Base-by-base conservation (phyloP, 2,113 vertebrate species). In the Struthio camelus region DNA sequence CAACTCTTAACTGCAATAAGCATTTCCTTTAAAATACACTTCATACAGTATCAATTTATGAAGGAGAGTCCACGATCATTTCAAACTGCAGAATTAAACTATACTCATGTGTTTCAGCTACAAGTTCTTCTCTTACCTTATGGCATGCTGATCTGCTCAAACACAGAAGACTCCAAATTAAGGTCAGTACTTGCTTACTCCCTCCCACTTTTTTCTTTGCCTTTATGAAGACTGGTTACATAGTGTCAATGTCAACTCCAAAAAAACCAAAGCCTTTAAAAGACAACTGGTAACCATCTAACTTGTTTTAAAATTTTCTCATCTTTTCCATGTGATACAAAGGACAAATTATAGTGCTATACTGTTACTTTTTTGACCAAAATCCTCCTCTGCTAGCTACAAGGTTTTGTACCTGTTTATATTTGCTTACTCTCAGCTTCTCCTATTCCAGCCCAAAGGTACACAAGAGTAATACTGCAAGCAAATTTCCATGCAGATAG, bases 171-270 rank as follows among this genome's bases (percentile, higher is more conserved):
- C 14, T n/a, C 42, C 50, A 54, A 79, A 54, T 59, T 67, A 87
- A 97, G 79, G 88, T 79, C 93, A 96, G 86, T 61, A 86, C 66
- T 11, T 82, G 53, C 59, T 76, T 56, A 56, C 14, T 80, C 27
- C 13, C 5, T 6, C n/a, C n/a, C n/a, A n/a, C n/a, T n/a, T n/a
- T n/a, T 78, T 91, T 71, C 65, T 67, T 14, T 40, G 30, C 50
- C 32, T 58, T 81, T 67, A 51, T 34, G 25, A 81, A 71, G 22
- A 71, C 11, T 2, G 4, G 3, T 70, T 79, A 17, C 8, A 46
- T 2, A 27, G 23, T 7, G 9, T 30, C 64, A 89, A 32, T 7
- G 9, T 30, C 64, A 89, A 32, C 24, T 71, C 65, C 42, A 83
- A 90, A 90, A 27, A 40, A 77, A 86, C 25, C 27, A 59, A 84